phyloP scores from a whole-genome alignment of 1,140 invertebrate species.

The Vanessa atalanta region DNA sequence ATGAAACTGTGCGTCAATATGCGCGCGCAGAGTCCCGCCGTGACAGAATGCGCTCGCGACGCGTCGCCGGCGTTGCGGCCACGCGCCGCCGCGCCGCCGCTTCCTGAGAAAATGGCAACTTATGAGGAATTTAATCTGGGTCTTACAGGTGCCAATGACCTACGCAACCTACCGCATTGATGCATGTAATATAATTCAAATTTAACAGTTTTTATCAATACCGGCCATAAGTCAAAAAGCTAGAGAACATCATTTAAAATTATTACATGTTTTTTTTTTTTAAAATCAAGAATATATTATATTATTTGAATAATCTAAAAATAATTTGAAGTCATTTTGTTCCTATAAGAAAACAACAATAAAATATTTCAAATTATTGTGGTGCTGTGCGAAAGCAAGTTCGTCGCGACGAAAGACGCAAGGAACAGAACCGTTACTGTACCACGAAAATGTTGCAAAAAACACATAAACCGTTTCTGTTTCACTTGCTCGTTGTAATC shows the following conservation, averaged over 20 bases:
- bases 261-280: too few relatives aligned
- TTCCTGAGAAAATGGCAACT: constrained; percentile 79
- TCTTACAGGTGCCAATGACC: constrained; percentile 70
- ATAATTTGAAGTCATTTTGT: not conserved
- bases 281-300: too few relatives aligned
- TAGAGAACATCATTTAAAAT: too few relatives aligned
- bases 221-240: too few relatives aligned
- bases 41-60: constrained; percentile 73
- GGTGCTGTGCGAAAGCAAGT: not conserved
- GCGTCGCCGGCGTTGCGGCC: constrained; percentile 46
- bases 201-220: not conserved
- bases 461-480: constrained; percentile 71
- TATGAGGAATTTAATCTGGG: constrained; percentile 75
- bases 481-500: constrained; percentile 68
- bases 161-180: constrained; percentile 45
- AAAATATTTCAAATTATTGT: not conserved
- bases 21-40: constrained; percentile 65
- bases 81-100: constrained; percentile 55
- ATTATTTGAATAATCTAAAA: not conserved
- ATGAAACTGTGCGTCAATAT: constrained; percentile 69
- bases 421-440: constrained; percentile 60
- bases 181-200: not conserved
- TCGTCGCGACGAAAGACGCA: constrained; percentile 7
- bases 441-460: constrained; percentile 69
- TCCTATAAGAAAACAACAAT: not conserved